Base-by-base conservation (phyloP, 2,888 invertebrate genomes). In the Iphiclides podalirius region DNA sequence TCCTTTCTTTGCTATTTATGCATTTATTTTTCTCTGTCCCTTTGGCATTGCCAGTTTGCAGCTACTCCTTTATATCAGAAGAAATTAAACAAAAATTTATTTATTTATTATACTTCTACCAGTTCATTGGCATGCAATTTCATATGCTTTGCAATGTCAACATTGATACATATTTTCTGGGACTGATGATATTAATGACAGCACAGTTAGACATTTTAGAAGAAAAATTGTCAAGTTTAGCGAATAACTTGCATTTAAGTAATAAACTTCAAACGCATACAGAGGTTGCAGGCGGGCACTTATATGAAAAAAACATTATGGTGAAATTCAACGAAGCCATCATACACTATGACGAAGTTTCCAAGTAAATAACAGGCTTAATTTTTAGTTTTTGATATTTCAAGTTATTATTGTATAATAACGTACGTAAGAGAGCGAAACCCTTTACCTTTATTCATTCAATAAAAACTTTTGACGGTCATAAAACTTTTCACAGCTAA, bases 191-290 rank as follows among this genome's bases (percentile, higher is more conserved):
- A 53, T 65, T 77, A n/a, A 54, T 57, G 0, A 75, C 76, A 53
- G 78, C 79, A 1, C 80, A 83, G 43, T 55, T 82, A 11, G 73
- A 77, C 14, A 62, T 81, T n/a, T 58, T 83, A n/a, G 66, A 72
- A 45, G 52, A 63, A 2, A 75, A 75, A 13, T 51, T 83, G 11
- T 58, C 65, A 20, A 69, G 52, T 35, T 48, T 76, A n/a, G 69
- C 72, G 3, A 57, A 64, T 40, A 38, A 1, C 6, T 12, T 11
- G 1, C 8, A n/a, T 8, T 7, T 13, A 8, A 9, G 13, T n/a
- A 7, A 13, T 6, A 36, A n/a, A n/a, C n/a, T n/a, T n/a, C n/a
- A n/a, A n/a, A n/a, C n/a, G n/a, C n/a, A n/a, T n/a, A n/a, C n/a
- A n/a, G n/a, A n/a, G n/a, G n/a, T n/a, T n/a, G n/a, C n/a, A n/a